phyloP scores from a whole-genome alignment of 2,113 vertebrate species.

The Brachyhypopomus occidentalis region DNA sequence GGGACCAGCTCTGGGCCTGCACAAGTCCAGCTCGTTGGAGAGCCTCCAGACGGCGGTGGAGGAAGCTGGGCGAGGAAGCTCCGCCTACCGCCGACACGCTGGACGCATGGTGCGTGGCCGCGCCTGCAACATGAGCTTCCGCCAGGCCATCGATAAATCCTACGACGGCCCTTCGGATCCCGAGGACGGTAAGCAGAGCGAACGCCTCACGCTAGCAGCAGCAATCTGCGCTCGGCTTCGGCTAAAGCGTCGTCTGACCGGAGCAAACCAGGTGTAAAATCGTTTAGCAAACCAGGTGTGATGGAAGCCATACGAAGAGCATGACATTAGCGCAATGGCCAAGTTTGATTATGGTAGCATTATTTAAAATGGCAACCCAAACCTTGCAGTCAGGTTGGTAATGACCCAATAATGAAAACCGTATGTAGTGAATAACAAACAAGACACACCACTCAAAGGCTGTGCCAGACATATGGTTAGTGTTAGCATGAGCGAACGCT shows the following conservation, averaged over 20 bases:
- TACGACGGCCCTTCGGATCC: conserved; percentile 86
- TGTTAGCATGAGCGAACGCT: conserved; percentile 4
- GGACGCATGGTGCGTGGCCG: conserved; percentile 87
- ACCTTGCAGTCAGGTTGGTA: not conserved
- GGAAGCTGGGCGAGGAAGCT: conserved; percentile 81
- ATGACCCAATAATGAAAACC: conserved; percentile 27
- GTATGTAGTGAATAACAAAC: not conserved
- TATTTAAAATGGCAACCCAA: not conserved
- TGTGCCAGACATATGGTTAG: conserved; percentile 37
- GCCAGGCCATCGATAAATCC: conserved; percentile 92
- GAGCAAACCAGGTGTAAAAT: not conserved
- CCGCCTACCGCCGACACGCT: conserved; percentile 84
- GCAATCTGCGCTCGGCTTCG: too few relatives aligned
- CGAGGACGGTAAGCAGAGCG: conserved; percentile 78
- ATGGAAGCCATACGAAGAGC: not conserved
- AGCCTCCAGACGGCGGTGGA: conserved; percentile 92
- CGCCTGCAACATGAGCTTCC: conserved; percentile 90
- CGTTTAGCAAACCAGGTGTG: not conserved
- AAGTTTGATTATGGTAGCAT: too few relatives aligned
- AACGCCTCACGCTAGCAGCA: too few relatives aligned
- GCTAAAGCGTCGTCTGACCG: conserved; percentile 1
- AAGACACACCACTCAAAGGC: not conserved
- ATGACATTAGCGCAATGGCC: too few relatives aligned
- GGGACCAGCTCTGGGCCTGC: conserved; percentile 90
- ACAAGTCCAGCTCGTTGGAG: conserved; percentile 95